Evolutionary conservation across 2,797 vertebrate species (phyloP).

Genomic region (Lycodopsis pacificus): DNA sequence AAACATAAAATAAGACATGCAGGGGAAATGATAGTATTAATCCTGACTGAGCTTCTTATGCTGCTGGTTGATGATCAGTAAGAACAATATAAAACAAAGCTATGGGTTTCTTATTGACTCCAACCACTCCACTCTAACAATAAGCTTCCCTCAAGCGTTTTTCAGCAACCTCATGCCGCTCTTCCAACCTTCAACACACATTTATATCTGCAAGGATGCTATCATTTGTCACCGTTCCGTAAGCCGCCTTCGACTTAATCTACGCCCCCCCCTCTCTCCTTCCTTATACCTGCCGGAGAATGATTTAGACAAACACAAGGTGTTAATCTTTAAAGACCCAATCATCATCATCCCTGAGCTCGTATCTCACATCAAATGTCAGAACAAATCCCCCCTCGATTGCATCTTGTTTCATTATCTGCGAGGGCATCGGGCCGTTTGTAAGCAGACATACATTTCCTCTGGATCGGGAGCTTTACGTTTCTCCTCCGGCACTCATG

Average conservation of each 20-base stretch:
- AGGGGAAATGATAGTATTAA: not conserved
- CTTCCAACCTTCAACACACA: constrained; percentile 40
- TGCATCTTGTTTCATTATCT: constrained; percentile 3
- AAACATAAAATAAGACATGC: not conserved
- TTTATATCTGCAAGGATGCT: constrained; percentile 39
- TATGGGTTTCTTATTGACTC: not conserved
- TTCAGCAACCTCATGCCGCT: constrained; percentile 32
- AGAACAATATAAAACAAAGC: constrained; percentile 13
- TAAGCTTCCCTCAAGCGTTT: constrained; percentile 25
- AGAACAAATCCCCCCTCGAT: constrained; percentile 8
- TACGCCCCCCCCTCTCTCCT: constrained; percentile 1
- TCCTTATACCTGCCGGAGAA: constrained; percentile 8
- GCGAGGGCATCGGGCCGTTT: not conserved
- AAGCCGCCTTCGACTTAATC: constrained; percentile 24
- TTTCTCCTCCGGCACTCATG: not conserved
- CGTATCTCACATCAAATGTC: constrained; percentile 4
- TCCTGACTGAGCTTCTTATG: not conserved
- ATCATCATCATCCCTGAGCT: constrained; percentile 11
- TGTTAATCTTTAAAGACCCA: not conserved
- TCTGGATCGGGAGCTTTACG: not conserved
- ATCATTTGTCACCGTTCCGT: constrained; percentile 37
- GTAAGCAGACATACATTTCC: not conserved
- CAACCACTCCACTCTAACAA: constrained; percentile 9
- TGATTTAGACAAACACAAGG: not conserved
- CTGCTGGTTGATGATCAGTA: constrained; percentile 21